These are phyloP conservation scores for Eutrigla gurnardus DNA, from an alignment of 2,797 vertebrate species.

Conservation along the genomic window DNA sequence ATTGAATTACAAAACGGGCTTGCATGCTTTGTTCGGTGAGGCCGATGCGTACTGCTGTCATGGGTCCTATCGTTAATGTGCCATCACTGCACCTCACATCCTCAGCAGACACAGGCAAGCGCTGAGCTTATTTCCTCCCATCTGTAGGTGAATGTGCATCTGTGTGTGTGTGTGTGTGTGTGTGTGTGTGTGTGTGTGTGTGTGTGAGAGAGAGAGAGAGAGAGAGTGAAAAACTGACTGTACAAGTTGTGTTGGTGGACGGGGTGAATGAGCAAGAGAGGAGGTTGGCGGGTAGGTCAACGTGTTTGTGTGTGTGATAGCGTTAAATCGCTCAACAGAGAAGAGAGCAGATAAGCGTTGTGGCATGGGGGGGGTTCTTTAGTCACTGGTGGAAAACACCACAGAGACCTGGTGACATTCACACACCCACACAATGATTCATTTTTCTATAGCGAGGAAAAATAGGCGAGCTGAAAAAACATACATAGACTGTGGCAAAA, in stretches of 20 bases:
- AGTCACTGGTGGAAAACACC: slow-evolving; percentile 36
- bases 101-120: slow-evolving; percentile 80
- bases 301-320: slow-evolving; percentile 14
- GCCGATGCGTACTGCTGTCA: slow-evolving; percentile 79
- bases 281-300: slow-evolving; percentile 29
- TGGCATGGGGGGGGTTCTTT: slow-evolving; percentile 23
- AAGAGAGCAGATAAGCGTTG: slow-evolving; percentile 32
- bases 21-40: slow-evolving; percentile 76
- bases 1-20: slow-evolving; percentile 81
- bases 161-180: slow-evolving; percentile 30
- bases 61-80: slow-evolving; percentile 85
- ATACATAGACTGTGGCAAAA: not conserved
- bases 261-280: slow-evolving; percentile 41
- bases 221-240: slow-evolving; percentile 1
- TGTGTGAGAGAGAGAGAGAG: slow-evolving; percentile 1
- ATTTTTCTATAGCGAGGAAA: not conserved
- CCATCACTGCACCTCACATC: slow-evolving; percentile 86
- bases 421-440: not conserved
- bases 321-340: slow-evolving; percentile 58
- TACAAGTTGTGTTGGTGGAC: slow-evolving; percentile 21
- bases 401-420: slow-evolving; percentile 12
- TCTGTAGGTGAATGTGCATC: slow-evolving; percentile 66
- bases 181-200: slow-evolving; percentile 15
- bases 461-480: not conserved
- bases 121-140: slow-evolving; percentile 82